phyloP scores from a whole-genome alignment of 37 sponge, comb jelly and placozoan species.

The Axinella damicornis region DNA sequence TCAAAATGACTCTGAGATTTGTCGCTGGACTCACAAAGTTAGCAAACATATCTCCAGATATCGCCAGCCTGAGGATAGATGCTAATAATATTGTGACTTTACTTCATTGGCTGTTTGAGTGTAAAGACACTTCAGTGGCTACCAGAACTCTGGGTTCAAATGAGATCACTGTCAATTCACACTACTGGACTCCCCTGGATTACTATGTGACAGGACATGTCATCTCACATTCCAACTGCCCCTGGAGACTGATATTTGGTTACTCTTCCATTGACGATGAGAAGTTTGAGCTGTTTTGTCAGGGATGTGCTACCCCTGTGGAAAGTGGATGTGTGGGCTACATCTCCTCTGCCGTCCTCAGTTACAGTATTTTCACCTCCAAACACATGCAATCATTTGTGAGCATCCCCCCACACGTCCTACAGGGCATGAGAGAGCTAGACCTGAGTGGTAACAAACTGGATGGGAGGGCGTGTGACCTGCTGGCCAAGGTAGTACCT shows the following conservation, averaged over 20 bases:
- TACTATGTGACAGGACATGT: not conserved
- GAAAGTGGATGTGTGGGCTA: not conserved
- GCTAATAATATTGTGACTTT: no score
- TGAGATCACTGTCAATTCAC: not conserved
- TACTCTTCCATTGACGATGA: not conserved
- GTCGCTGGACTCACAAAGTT: no score
- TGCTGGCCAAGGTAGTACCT: not conserved
- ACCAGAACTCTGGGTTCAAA: conserved; percentile 6
- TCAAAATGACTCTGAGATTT: no score
- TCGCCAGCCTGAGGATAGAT: no score
- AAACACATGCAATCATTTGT: not conserved
- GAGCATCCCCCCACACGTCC: not conserved
- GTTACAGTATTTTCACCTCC: not conserved
- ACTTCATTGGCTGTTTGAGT: not conserved
- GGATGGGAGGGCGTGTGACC: conserved; percentile 3
- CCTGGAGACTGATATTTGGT: not conserved
- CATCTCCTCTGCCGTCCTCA: not conserved
- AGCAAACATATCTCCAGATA: no score
- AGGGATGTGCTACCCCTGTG: not conserved
- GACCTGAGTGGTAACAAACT: not conserved
- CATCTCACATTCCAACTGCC: conserved; percentile 6
- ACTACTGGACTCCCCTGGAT: conserved; percentile 7
- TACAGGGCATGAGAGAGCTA: not conserved
- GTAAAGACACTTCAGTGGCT: not conserved
- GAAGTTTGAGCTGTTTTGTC: not conserved